Base-by-base conservation (phyloP, 37 sponge, comb jelly and placozoan genomes). In the Hexactinellida sp. region DNA sequence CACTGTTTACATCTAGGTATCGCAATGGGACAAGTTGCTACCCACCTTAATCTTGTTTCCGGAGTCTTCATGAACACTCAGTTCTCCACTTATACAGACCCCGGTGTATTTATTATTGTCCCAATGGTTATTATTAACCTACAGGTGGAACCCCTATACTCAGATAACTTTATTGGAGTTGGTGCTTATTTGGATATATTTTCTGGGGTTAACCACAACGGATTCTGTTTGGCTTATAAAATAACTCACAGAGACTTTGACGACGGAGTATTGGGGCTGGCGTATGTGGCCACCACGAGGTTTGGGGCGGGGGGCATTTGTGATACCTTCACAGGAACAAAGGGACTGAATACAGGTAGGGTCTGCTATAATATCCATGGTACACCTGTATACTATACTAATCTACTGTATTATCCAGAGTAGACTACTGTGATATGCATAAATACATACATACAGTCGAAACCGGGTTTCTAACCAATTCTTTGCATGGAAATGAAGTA, bases 221-320 rank as follows among this genome's bases (percentile, higher is more conserved):
- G 82, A 19, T 90, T 54, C 84, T 90, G 91, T 89, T 88, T 90
- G 32, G 91, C 91, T n/a, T 83, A 54, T 37, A 54, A 85, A 1
- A 88, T 90, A 71, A 88, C 91, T 1, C 82, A 90, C 51, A 84
- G 91, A 19, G 91, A 90, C 38, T 90, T 90, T 36, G 88, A 90
- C 36, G 84, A 82, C 16, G 91, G 91, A 24, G 91, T 90, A 1
- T 82, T 90, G 1, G 91, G 91, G 21, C 54, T 90, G 16, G 91
- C 91, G 1, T 90, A 55, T 54, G 91, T 90, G 25, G 91, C 83
- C 0, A 76, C 84, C 9, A 82, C 85, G 5, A 39, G 76, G 24
- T 82, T 38, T 83, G 34, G 36, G 16, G 16, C 82, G 7, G 84
- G 84, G 19, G 86, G 71, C 30, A 63, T 63, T n/a, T 63, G 76